Evolutionary conservation across 2,888 invertebrate genomes (phyloP).

Genomic region (Heterodera filipjevi): DNA sequence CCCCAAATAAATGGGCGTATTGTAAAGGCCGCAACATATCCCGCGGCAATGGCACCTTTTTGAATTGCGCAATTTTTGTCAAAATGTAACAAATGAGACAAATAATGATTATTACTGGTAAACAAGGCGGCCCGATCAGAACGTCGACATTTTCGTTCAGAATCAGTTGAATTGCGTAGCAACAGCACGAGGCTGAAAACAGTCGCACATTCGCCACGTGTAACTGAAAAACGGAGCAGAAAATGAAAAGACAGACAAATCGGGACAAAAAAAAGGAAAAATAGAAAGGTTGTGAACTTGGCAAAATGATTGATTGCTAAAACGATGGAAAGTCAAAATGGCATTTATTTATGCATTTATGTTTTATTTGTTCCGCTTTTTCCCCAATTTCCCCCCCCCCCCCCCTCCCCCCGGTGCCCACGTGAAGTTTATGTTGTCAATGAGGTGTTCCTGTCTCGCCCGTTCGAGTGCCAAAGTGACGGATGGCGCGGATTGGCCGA

Average conservation of each 20-base stretch:
- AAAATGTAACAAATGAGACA: background rate
- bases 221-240: conserved; percentile 32
- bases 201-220: conserved; percentile 50
- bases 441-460: conserved; percentile 38
- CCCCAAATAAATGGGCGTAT: conserved; percentile 49
- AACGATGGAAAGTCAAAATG: too few species aligned
- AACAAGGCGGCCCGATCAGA: conserved; percentile 51
- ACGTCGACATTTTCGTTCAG: conserved; percentile 42
- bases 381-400: too few species aligned
- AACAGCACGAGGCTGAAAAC: conserved; percentile 47
- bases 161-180: conserved; percentile 42
- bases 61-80: background rate
- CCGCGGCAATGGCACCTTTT: conserved; percentile 26
- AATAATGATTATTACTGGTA: too few species aligned
- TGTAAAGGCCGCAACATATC: conserved; percentile 41
- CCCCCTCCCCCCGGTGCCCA: background rate
- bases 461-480: conserved; percentile 42
- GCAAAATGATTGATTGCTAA: too few species aligned
- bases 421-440: conserved; percentile 42
- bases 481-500: conserved; percentile 47
- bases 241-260: too few species aligned
- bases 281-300: too few species aligned
- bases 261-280: background rate
- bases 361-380: background rate
- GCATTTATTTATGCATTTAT: background rate